Conservation (phyloP, 1,140 invertebrate species). For the Macrobrachium rosenbergii region DNA sequence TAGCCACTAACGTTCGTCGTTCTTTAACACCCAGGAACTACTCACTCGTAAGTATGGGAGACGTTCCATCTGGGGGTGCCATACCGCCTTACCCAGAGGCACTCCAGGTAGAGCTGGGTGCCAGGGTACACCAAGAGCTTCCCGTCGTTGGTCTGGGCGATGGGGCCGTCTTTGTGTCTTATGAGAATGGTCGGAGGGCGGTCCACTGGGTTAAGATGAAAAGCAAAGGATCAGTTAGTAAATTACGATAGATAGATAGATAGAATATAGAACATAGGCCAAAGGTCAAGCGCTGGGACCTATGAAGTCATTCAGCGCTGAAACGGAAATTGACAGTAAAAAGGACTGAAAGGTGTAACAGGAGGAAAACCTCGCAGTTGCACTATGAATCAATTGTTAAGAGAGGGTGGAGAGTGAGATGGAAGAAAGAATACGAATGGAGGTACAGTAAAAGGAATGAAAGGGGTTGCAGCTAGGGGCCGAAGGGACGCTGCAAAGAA, state of each 20-base stretch:
- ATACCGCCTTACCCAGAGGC: conserved; percentile 86
- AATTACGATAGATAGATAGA: neutral
- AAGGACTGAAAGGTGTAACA: too few species aligned
- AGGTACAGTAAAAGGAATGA: too few species aligned
- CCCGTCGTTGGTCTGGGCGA: conserved; percentile 87
- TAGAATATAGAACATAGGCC: too few species aligned
- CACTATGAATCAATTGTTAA: too few species aligned
- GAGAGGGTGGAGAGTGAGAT: too few species aligned
- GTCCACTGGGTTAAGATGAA: conserved; percentile 75
- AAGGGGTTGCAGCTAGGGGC: too few species aligned
- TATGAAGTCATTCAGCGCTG: too few species aligned
- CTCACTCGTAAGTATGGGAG: conserved; percentile 72
- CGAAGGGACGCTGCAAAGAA: too few species aligned
- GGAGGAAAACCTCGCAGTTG: too few species aligned
- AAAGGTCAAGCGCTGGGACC: too few species aligned
- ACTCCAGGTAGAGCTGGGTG: conserved; percentile 87
- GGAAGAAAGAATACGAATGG: too few species aligned
- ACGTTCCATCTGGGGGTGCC: conserved; percentile 87
- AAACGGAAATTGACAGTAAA: too few species aligned
- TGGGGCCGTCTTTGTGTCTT: conserved; percentile 83
- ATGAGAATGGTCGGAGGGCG: conserved; percentile 88
- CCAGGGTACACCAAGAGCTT: conserved; percentile 88
- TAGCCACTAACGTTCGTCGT: neutral
- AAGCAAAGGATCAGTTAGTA: neutral
- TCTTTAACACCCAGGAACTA: neutral